Base-by-base conservation (phyloP, 2,113 vertebrate species). In the Potamarius usumacintae region DNA sequence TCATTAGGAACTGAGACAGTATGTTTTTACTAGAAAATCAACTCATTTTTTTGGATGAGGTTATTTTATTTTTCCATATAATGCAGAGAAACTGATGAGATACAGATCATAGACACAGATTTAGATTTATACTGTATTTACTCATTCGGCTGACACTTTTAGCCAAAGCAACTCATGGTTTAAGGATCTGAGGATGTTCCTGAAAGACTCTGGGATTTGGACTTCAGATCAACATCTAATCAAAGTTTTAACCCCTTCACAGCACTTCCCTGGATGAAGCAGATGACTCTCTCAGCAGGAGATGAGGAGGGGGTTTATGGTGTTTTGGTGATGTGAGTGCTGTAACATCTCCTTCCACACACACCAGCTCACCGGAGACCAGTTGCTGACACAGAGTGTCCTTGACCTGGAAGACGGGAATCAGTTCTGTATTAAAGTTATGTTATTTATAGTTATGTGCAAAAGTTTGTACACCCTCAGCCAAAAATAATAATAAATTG, bases 291-390 rank as follows among this genome's bases (percentile, higher is more conserved):
- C 58, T 92, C 82, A 95, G 89, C 92, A 95, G 85, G 94, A 93
- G 88, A 94, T 94, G 85, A 95, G 88, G 57, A 93, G 85, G 27
- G 93, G 78, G 90, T 92, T 94, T 63, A 69, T 22, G 22, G 85
- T 88, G 57, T 74, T 85, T 27, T 85, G 90, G 87, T 84, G 67
- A 20, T 88, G 83, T 57, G 92, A 71, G 30, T 81, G 78, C 22
- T 67, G 60, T 52, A 58, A 63, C 89, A 34, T 85, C 85, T 1
- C 83, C 89, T 25, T 67, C 88, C 42, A 30, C 84, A 7, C 85
- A 85, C 9, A 91, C 86, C 27, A 92, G 88, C 10, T 94, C 92
- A 27, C 84, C 88, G 52, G 92, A 53, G 22, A 91, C 88, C 72
- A 95, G 84, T 63, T 87, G 93, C 83, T 86, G 82, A 5, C 92